These are phyloP conservation scores for Cheirogaleus medius DNA, from an alignment of 2,113 vertebrate species.

Conservation along the genomic window DNA sequence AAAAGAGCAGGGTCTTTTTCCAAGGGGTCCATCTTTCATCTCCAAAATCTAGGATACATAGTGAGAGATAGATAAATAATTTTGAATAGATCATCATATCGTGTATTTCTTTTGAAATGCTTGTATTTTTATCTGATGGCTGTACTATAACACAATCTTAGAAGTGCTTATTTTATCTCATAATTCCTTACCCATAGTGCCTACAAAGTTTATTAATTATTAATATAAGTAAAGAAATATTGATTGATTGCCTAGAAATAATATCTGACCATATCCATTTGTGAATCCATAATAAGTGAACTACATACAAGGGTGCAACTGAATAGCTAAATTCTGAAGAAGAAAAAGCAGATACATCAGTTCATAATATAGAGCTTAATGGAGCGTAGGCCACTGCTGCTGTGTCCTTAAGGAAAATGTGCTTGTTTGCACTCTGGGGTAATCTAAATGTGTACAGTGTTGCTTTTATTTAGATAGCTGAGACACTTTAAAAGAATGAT, in stretches of 20 bases:
- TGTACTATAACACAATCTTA: not conserved
- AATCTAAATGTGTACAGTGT: not conserved
- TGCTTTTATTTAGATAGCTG: conserved; percentile 15
- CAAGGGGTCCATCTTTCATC: fast-evolving
- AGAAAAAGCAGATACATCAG: not conserved
- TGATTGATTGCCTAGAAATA: conserved; percentile 50
- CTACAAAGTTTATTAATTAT: conserved; percentile 44
- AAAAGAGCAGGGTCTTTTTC: not conserved
- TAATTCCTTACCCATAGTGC: not conserved
- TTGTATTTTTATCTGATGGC: not conserved
- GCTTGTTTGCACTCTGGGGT: not conserved
- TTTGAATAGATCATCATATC: not conserved
- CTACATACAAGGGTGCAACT: not conserved
- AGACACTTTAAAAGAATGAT: conserved; percentile 18
- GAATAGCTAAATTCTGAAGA: not conserved
- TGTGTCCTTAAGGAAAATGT: not conserved
- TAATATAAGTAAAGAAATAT: conserved; percentile 50
- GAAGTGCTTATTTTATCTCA: not conserved
- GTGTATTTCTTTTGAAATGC: not conserved
- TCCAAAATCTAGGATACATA: not conserved
- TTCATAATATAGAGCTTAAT: conserved; percentile 9
- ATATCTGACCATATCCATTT: conserved; percentile 42
- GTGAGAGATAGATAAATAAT: not conserved
- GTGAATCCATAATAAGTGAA: conserved; percentile 7
- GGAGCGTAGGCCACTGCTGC: not conserved